Conservation (phyloP, 2,797 vertebrate species). For the Bradypodion ventrale region DNA sequence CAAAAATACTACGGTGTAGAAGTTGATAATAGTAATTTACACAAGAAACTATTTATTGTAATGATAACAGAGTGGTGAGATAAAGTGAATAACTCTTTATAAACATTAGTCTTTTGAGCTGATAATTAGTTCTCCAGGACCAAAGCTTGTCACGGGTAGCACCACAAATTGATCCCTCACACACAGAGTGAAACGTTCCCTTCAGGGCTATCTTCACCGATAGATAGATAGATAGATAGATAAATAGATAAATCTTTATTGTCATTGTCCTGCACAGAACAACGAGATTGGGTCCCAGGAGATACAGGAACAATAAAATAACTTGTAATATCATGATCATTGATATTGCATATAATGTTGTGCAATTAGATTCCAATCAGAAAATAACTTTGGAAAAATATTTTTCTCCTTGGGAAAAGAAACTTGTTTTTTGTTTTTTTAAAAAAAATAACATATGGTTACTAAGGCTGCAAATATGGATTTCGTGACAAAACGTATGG, state of each 20-base stretch:
- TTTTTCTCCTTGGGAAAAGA: constrained; percentile 59
- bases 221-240: no score
- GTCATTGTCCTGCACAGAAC: no score
- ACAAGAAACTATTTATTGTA: no score
- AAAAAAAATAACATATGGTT: constrained; percentile 78
- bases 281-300: no score
- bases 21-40: constrained; percentile 20
- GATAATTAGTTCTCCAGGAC: background rate
- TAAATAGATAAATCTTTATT: no score
- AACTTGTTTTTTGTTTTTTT: constrained; percentile 65
- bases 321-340: background rate
- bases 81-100: no score
- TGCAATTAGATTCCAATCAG: constrained; percentile 49
- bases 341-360: constrained; percentile 2
- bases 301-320: background rate
- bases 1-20: background rate
- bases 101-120: background rate
- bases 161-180: background rate
- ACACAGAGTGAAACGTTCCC: background rate
- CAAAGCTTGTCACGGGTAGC: background rate
- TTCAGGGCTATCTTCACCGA: background rate
- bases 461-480: constrained; percentile 76
- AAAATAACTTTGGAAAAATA: constrained; percentile 70
- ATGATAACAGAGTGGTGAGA: no score
- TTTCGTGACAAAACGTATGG: constrained; percentile 80